Evolutionary conservation across 1,140 invertebrate genomes (phyloP), one percentile per base, ranked within the genome.

Genomic region (Nephotettix cincticeps): DNA sequence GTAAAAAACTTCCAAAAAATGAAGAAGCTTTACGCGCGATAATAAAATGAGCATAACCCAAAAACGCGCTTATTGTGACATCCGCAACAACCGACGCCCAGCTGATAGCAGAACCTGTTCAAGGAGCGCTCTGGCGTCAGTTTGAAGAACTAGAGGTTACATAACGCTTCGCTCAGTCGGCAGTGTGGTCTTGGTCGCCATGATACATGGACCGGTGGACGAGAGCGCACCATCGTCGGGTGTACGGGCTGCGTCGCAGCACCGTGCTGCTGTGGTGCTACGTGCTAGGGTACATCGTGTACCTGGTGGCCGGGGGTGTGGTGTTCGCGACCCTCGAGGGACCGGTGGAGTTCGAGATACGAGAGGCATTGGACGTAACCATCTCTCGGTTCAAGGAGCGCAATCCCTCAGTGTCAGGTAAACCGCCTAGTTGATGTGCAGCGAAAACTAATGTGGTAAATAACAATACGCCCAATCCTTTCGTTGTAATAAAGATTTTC

Each of bases 271-370:
- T 87, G 40, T 61, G 81, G 14, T 75, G 84, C 27, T 89, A 87
- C 71, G 75, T 87, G 9, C 76, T 91, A 0, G 88, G 91, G 76
- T 94, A 92, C 74, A 80, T 89, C 21, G 83, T 86, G 4, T 94
- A 91, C 79, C 82, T 94, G 69, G 80, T 90, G 14, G 83, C 90
- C 58, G 93, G 92, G 0, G 91, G 90, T 0, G 80, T 90, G 32
- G 86, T 93, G 32, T 94, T 95, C 80, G 89, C 91, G 71, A 84
- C 87, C 17, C 81, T 94, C 64, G 93, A 95, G 80, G 84, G 86
- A 0, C 89, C 90, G 0, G 76, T 85, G 56, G 91, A 94, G 79
- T 80, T 83, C 54, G 78, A 84, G 27, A 80, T 87, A 1, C 82
- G 84, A 56, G 77, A 83, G 14, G 81, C 84, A 36, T 77, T 92